Conservation (phyloP, 2,113 vertebrate genomes). For the Archocentrus centrarchus region DNA sequence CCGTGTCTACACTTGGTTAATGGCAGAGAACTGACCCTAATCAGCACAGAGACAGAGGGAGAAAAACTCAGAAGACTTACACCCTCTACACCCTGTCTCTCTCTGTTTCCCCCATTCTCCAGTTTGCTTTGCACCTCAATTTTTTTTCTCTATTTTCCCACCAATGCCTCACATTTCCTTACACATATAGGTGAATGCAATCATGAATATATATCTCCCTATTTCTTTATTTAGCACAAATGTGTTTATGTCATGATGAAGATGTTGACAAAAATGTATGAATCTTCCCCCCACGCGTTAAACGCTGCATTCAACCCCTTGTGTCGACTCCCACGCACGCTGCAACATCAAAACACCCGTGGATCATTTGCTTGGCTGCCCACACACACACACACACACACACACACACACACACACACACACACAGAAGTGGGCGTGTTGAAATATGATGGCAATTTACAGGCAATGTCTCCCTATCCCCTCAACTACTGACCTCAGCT, state of each 20-base stretch:
- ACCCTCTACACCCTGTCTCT: background rate
- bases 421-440: constrained; percentile 11
- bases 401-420: constrained; percentile 15
- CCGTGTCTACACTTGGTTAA: constrained; percentile 60
- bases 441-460: constrained; percentile 60
- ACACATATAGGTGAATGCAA: background rate
- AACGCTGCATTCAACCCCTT: constrained; percentile 42
- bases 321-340: constrained; percentile 45
- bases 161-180: background rate
- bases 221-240: background rate
- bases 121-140: background rate
- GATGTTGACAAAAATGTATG: constrained; percentile 22
- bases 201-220: background rate
- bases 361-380: constrained; percentile 34
- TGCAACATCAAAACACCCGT: constrained; percentile 40
- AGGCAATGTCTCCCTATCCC: constrained; percentile 17
- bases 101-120: background rate
- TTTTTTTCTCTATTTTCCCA: background rate
- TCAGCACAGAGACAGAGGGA: constrained; percentile 34
- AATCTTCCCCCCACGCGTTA: constrained; percentile 31
- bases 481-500: constrained; percentile 39
- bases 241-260: background rate
- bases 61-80: constrained; percentile 31
- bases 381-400: constrained; percentile 18
- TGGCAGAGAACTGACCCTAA: constrained; percentile 65